Evolutionary conservation across 2,888 invertebrate genomes (phyloP), one percentile per base, ranked within the genome.

Genomic region (Erynnis tages): DNA sequence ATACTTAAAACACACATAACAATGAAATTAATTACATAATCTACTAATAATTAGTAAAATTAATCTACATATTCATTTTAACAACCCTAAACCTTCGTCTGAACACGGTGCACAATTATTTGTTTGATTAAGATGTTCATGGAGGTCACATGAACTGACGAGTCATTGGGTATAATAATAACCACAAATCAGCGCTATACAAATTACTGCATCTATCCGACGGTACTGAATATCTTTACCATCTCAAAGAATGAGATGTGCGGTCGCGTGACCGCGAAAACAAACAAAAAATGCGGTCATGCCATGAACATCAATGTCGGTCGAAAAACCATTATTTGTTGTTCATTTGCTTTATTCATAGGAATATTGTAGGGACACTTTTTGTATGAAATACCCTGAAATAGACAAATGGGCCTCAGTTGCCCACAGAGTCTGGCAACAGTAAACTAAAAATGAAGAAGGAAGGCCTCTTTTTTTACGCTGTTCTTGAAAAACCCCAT

Each of bases 61-160:
- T n/a, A n/a, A n/a, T n/a, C 21, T 21, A 21, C 21, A 21, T n/a
- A 21, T 21, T 23, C 6, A 10, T 29, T 3, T 4, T 21, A 38
- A 6, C 29, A 38, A 47, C 47, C 47, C 47, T 47, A 14, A 10
- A 7, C n/a, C 10, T n/a, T 10, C 25, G 13, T 11, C 16, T 23
- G n/a, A 38, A 30, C 29, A 21, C 38, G 38, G 47, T 47, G 29
- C 37, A 13, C n/a, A n/a, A n/a, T n/a, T n/a, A n/a, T n/a, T n/a
- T 13, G 13, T 38, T 30, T 48, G 48, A 48, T 40, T 48, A 30
- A 48, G 48, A 30, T 48, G 48, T 48, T 40, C 38, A 38, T 23
- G 16, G 38, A 48, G 48, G 48, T 40, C 48, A 48, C 21, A 35
- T 27, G 16, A 38, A 38, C 16, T 40, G 30, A 38, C 30, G 38